Evolutionary conservation across 2,797 vertebrate species (phyloP), one percentile per base, ranked within the genome.

Genomic region (Tauraco hartlaubi): DNA sequence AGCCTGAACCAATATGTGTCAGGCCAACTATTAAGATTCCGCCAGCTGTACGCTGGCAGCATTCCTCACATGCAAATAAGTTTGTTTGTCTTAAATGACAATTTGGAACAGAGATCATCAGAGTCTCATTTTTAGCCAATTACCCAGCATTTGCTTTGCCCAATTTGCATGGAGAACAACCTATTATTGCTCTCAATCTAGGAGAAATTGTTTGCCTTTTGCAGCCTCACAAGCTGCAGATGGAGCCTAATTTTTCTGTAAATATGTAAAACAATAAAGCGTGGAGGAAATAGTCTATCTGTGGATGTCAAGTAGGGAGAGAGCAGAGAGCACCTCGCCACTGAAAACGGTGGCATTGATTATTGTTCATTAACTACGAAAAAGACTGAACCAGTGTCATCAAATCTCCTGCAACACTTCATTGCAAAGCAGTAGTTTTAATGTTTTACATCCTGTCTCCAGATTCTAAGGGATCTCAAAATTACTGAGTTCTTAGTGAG

Each of bases 71-170:
- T 68, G 67, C 35, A 96, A 91, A 93, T 75, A 48, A 15, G 86
- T 90, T 81, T 94, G 85, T 96, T 90, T 88, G 39, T 69, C 82
- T 95, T 62, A 81, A 94, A 92, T 86, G 90, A 49, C 82, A 79
- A 55, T 94, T 95, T 95, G 79, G 91, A 97, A 91, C 43, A 63
- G 79, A 86, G 71, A 91, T 73, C 79, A 81, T 76, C 11, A 31
- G 61, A 91, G 74, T 48, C 83, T 94, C 79, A 18, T 88, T 94
- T 95, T 95, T 92, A 94, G 85, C 87, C 87, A 94, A 94, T 96
- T 95, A 90, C 44, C 75, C 87, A 88, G 48, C 73, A 90, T 86
- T 96, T 95, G 73, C 78, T 96, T 88, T 94, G 69, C 85, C 73
- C 87, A 88, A 85, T 96, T 96, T 95, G 76, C 89, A 94, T 62